Evolutionary conservation across 2,113 vertebrate species (phyloP).

Genomic region (Pluvianellus socialis): DNA sequence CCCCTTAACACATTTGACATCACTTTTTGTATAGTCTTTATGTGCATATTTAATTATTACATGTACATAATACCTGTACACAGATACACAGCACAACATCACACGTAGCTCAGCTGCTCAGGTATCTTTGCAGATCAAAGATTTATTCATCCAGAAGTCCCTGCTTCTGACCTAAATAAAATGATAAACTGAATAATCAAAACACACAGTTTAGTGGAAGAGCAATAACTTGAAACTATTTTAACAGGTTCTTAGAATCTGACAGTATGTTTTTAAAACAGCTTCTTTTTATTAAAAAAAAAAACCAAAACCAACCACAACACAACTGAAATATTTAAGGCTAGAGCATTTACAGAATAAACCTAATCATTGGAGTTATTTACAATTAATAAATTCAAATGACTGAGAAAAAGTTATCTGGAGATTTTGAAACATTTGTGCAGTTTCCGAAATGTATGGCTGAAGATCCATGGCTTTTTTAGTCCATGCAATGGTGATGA

Average conservation of each 20-base stretch:
- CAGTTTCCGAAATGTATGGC: neutral
- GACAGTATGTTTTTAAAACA: neutral
- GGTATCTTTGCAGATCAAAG: neutral
- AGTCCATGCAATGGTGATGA: neutral
- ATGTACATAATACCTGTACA: neutral
- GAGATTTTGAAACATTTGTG: neutral
- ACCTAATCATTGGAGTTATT: neutral
- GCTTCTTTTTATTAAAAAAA: neutral
- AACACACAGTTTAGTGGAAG: neutral
- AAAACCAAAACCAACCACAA: neutral
- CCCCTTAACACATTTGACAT: neutral
- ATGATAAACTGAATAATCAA: neutral
- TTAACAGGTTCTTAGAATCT: neutral
- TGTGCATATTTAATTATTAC: neutral
- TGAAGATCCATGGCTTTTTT: slow-evolving; percentile 23
- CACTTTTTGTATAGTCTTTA: neutral
- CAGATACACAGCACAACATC: neutral
- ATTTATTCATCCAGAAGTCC: neutral
- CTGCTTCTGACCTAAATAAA: neutral
- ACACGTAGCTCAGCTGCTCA: neutral
- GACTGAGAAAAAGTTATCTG: neutral
- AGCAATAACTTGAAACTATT: neutral
- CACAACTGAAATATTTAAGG: neutral
- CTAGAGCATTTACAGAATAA: neutral
- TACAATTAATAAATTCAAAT: neutral